Conservation (phyloP, 2,888 invertebrate species). For the Pammene aurita region DNA sequence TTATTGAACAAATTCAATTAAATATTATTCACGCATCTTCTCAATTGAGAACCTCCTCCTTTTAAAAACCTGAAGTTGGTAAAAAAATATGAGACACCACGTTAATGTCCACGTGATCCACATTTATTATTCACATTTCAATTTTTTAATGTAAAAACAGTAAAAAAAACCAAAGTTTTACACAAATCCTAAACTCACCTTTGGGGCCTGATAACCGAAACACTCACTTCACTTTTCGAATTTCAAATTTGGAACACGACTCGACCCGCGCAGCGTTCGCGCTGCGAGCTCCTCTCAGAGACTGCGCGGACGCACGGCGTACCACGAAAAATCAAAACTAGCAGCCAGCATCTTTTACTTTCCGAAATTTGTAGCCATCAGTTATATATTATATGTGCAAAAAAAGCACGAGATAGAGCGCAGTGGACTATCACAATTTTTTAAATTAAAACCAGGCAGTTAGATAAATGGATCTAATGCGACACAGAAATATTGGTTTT, state of each 20-base stretch:
- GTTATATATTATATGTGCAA: conserved; percentile 1
- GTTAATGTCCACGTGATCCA: too few species aligned
- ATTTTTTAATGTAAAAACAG: too few species aligned
- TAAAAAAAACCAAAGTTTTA: too few species aligned
- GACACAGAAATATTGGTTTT: too few species aligned
- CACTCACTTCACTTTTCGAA: conserved; percentile 36
- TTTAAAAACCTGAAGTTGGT: too few species aligned
- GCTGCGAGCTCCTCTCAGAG: conserved; percentile 37
- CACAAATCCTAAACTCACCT: conserved; percentile 14
- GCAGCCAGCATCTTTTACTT: conserved; percentile 34
- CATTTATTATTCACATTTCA: too few species aligned
- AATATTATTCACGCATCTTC: too few species aligned
- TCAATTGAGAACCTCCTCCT: too few species aligned
- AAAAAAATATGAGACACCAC: too few species aligned
- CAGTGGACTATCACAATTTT: neutral
- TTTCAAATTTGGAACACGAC: conserved; percentile 26
- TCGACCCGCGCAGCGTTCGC: conserved; percentile 38
- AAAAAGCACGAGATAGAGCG: neutral
- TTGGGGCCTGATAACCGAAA: conserved; percentile 2
- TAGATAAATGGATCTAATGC: too few species aligned
- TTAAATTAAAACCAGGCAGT: too few species aligned
- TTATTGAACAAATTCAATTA: too few species aligned
- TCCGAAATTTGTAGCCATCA: conserved; percentile 18
- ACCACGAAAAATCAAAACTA: conserved; percentile 40
- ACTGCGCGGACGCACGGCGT: conserved; percentile 43